Base-by-base conservation (phyloP, 1,140 invertebrate genomes). In the Steinernema khuongi region DNA sequence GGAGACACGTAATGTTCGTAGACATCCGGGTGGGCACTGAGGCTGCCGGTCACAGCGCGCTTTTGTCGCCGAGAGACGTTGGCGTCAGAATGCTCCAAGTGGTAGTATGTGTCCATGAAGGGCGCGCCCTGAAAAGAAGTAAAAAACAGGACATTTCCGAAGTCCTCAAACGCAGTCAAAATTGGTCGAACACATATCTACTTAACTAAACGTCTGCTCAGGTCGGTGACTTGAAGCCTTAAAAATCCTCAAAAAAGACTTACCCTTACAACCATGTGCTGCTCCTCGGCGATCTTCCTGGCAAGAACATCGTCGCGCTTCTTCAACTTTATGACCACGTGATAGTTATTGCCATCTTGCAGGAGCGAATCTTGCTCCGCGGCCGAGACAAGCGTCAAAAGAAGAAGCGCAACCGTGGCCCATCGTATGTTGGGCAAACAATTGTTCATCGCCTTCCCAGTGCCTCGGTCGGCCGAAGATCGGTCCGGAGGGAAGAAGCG, bases 1-100 rank as follows among this genome's bases (percentile, higher is more conserved):
- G 91, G 90, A 83, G 97, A 94, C 82, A 96, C 94, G 82, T 95
- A 91, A 71, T 94, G 90, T 94, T 94, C 96, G 79, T 89, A 88
- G 1, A 96, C 91, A 91, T 94, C 84, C 1, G 72, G 72, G 70
- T 78, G 74, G 30, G 68, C 60, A 31, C 74, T 74, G 1, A 81
- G 44, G 26, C 71, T 19, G 1, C 50, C 70, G n/a, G 79, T 33
- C 50, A 71, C 72, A 0, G 71, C 72, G 41, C 83, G 70, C 43
- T 83, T 85, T 44, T 71, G 44, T 28, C 81, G 67, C 19, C 74
- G 36, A 7, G 77, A 71, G 17, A 28, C 32, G 29, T 18, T 67
- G 31, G 68, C 32, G 44, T 81, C 30, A 36, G 75, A 50, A 69
- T 81, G 80, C 69, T 79, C 69, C 14, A 82, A 44, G 68, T 85